phyloP scores from a whole-genome alignment of 1,140 invertebrate genomes.

The Penaeus vannamei region DNA sequence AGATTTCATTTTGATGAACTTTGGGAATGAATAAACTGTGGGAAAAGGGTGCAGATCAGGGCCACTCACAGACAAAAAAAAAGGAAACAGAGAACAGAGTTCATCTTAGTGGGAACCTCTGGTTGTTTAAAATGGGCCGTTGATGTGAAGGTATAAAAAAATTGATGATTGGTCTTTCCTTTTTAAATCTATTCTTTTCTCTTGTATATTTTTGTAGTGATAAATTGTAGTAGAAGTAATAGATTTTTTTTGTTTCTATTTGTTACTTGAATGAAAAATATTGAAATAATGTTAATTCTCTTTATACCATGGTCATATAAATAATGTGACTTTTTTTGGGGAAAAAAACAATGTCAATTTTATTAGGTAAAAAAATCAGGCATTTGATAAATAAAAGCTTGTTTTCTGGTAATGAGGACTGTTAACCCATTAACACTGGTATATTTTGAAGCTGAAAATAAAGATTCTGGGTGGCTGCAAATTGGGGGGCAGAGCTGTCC shows the following conservation, averaged over 20 bases:
- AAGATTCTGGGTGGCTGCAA: too few relatives aligned
- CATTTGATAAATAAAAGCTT: too few relatives aligned
- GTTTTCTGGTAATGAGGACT: too few relatives aligned
- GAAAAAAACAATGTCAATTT: too few relatives aligned
- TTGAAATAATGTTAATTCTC: background rate
- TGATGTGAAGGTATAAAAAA: constrained; percentile 92
- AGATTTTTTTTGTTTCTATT: background rate
- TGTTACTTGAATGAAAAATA: constrained; percentile 2
- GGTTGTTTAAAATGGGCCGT: constrained; percentile 98
- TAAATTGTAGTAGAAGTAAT: too few relatives aligned
- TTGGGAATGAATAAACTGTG: constrained; percentile 99
- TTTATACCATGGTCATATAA: too few relatives aligned
- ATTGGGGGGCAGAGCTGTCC: too few relatives aligned
- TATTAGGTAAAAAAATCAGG: too few relatives aligned
- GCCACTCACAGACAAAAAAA: constrained; percentile 93
- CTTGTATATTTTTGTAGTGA: background rate
- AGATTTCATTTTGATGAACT: constrained; percentile 98
- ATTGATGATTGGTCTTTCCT: constrained; percentile 70
- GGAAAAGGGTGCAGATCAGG: constrained; percentile 99
- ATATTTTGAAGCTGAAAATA: too few relatives aligned
- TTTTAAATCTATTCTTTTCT: background rate
- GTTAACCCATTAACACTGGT: too few relatives aligned
- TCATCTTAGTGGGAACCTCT: constrained; percentile 95
- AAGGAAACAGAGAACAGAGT: constrained; percentile 94
- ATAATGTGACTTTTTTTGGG: too few relatives aligned